Percentiles rank a stretch among this genome's conserved stretches.
Conservation (phyloP, 2,113 vertebrate genomes). For the Scolopax mira region DNA sequence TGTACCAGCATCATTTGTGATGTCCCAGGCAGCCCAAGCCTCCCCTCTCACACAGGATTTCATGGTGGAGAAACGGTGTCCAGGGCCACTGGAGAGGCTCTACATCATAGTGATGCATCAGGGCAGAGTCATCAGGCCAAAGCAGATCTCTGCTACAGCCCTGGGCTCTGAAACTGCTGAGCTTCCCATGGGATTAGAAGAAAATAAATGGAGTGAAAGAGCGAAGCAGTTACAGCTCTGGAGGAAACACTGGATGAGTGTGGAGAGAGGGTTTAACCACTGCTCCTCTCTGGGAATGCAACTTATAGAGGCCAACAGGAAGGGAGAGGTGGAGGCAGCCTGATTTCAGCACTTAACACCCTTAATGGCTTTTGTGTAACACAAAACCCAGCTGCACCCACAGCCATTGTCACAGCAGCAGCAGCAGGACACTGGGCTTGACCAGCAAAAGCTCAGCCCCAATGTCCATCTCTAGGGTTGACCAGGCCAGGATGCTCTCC, state of each 20-base stretch:
- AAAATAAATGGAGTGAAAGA: background rate
- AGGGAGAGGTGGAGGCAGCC: background rate
- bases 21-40: background rate
- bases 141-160: background rate
- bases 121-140: background rate
- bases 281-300: background rate
- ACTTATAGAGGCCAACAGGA: background rate
- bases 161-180: background rate
- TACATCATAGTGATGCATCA: background rate
- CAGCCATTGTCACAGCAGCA: background rate
- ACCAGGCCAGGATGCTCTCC: background rate
- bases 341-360: background rate
- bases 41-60: fast-evolving
- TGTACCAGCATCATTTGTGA: background rate
- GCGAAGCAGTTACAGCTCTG: background rate
- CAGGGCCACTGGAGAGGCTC: background rate
- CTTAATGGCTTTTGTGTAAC: background rate
- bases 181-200: background rate
- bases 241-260: background rate
- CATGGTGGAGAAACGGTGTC: fast-evolving
- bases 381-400: no score
- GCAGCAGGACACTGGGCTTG: fast-evolving
- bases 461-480: background rate
- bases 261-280: background rate
- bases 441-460: background rate